Evolutionary conservation across 2,888 invertebrate species (phyloP).

Genomic region (Leucophenga montana): DNA sequence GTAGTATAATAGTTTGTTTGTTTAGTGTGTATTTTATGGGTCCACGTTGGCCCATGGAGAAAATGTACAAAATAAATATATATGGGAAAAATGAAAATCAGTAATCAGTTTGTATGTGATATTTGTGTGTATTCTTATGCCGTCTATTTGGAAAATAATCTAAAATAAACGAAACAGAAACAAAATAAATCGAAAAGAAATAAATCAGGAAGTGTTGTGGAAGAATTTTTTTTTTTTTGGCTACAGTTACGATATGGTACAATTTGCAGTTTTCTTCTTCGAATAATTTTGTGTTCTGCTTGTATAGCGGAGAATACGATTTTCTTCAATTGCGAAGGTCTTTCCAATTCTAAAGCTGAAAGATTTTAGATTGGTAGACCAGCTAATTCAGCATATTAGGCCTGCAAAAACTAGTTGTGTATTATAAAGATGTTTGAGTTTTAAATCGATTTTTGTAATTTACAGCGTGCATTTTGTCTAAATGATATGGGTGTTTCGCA

Average conservation of each 20-base stretch:
- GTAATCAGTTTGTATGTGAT: slow-evolving; percentile 27
- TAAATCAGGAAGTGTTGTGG: slow-evolving; percentile 2
- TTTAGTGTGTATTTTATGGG: slow-evolving; percentile 20
- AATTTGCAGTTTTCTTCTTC: background rate
- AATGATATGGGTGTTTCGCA: too few relatives aligned
- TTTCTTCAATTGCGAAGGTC: too few relatives aligned
- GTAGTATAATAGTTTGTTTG: slow-evolving; percentile 7
- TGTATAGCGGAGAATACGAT: too few relatives aligned
- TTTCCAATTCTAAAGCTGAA: too few relatives aligned
- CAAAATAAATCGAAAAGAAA: slow-evolving; percentile 10
- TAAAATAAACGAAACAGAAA: slow-evolving; percentile 53
- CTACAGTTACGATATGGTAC: background rate
- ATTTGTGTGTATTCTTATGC: slow-evolving; percentile 67
- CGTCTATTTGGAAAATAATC: slow-evolving; percentile 70
- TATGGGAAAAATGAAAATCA: slow-evolving; percentile 42
- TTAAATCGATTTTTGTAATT: too few relatives aligned
- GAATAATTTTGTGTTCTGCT: too few relatives aligned
- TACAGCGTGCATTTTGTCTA: too few relatives aligned
- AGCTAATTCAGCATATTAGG: too few relatives aligned
- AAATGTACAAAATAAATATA: slow-evolving; percentile 48
- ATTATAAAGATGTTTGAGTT: too few relatives aligned
- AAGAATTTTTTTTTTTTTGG: too few relatives aligned
- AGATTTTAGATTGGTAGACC: too few relatives aligned
- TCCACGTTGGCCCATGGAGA: slow-evolving; percentile 36
- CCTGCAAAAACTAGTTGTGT: too few relatives aligned